These are phyloP conservation scores for Aurelia coerulea DNA, from an alignment of 30 jellyfish, hydroid and myxozoan species.

Conservation along the genomic window DNA sequence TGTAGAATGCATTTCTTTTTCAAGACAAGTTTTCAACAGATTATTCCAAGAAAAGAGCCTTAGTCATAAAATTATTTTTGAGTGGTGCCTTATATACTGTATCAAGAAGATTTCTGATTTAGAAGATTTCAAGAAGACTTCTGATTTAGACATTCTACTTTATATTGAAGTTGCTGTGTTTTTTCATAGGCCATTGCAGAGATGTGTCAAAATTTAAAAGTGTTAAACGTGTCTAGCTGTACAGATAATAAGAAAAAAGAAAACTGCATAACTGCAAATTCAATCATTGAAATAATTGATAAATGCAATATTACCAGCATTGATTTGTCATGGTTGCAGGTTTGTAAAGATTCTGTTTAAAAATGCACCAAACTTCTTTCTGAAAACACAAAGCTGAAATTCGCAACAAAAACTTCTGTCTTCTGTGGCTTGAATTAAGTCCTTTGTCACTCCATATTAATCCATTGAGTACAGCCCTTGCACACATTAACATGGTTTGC, in stretches of 20 bases:
- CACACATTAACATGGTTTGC: too few species aligned
- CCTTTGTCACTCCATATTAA: too few species aligned
- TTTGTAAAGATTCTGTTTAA: not conserved
- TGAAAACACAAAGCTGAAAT: too few species aligned
- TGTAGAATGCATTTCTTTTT: too few species aligned
- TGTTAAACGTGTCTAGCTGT: constrained; percentile 37
- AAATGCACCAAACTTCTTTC: not conserved
- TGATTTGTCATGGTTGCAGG: constrained; percentile 66
- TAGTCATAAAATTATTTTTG: too few species aligned
- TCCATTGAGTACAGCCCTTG: too few species aligned
- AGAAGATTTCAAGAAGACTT: not conserved
- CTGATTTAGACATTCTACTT: not conserved
- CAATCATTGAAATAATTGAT: constrained; percentile 26
- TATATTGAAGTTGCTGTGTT: not conserved
- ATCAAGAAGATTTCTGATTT: too few species aligned
- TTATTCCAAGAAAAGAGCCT: too few species aligned
- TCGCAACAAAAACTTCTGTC: too few species aligned
- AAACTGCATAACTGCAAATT: constrained; percentile 29
- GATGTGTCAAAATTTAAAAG: constrained; percentile 42
- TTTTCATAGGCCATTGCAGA: constrained; percentile 29
- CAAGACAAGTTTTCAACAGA: too few species aligned
- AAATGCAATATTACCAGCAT: constrained; percentile 27
- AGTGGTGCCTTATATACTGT: too few species aligned
- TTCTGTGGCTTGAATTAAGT: too few species aligned
- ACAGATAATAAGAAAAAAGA: constrained; percentile 2